These are phyloP conservation scores for Synergus japonicus DNA, from an alignment of 2,888 invertebrate species.

Conservation along the genomic window DNA sequence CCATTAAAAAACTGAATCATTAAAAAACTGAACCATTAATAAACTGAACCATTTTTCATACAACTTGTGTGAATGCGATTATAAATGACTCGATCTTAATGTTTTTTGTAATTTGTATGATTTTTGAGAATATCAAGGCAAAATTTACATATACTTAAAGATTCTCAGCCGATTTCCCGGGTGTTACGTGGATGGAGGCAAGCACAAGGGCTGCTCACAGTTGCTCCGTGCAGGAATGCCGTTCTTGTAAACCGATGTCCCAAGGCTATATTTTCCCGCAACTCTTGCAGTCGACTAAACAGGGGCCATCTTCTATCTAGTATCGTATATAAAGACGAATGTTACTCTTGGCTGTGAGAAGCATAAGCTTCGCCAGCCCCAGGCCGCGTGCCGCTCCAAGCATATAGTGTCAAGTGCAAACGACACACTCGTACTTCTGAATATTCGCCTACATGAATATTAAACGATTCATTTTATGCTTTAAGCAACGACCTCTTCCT, in stretches of 20 bases:
- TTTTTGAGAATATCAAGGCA: not conserved
- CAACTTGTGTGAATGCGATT: no score
- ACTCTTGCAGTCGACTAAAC: constrained; percentile 18
- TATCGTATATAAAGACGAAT: not conserved
- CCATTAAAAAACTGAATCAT: no score
- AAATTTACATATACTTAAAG: not conserved
- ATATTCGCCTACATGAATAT: no score
- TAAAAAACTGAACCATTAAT: no score
- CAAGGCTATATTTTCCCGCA: constrained; percentile 45
- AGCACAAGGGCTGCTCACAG: constrained; percentile 45
- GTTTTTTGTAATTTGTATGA: not conserved
- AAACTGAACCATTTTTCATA: no score
- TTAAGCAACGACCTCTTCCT: no score
- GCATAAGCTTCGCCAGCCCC: not conserved
- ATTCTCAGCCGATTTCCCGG: constrained; percentile 44
- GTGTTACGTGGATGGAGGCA: constrained; percentile 48
- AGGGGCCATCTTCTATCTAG: constrained; percentile 17
- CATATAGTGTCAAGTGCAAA: no score
- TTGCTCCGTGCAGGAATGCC: constrained; percentile 57
- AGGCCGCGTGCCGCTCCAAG: no score
- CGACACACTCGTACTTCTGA: no score
- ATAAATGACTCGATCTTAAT: no score
- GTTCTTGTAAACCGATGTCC: constrained; percentile 53
- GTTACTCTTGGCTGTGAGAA: constrained; percentile 18
- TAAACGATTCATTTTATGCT: no score